Evolutionary conservation across 2,797 vertebrate genomes (phyloP).

Genomic region (Thamnophis elegans): DNA sequence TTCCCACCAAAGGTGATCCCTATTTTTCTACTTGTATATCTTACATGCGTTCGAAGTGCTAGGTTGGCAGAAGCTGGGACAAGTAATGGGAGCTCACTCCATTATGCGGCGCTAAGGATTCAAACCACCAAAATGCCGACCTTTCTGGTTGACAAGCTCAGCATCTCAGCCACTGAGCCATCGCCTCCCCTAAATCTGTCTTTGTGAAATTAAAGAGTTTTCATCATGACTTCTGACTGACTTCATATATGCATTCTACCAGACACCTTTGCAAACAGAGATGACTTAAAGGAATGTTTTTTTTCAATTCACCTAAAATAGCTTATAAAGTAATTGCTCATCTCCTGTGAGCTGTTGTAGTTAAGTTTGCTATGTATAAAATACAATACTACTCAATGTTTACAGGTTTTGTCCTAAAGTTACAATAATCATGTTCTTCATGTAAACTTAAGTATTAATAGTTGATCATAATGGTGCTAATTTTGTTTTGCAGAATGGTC

Average conservation of each 20-base stretch:
- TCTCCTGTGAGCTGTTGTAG: background rate
- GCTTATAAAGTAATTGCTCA: background rate
- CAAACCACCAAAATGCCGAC: too few species aligned
- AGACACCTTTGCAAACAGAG: background rate
- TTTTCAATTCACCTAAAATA: background rate
- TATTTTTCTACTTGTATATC: too few species aligned
- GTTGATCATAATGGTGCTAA: background rate
- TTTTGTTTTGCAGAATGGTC: background rate
- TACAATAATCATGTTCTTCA: background rate
- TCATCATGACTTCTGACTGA: background rate
- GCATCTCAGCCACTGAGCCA: too few species aligned
- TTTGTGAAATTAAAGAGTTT: background rate
- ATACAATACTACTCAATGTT: background rate
- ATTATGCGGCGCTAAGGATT: too few species aligned
- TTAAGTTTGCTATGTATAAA: background rate
- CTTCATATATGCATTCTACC: background rate
- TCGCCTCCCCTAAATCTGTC: background rate
- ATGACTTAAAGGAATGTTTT: background rate
- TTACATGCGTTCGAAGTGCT: too few species aligned
- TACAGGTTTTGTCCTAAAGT: background rate
- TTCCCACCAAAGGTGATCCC: too few species aligned
- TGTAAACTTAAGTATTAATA: background rate
- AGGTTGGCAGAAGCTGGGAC: too few species aligned
- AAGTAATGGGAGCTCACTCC: too few species aligned
- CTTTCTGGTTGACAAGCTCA: too few species aligned